phyloP scores from a whole-genome alignment of 1,140 invertebrate species.

The Pogonomyrmex barbatus region DNA sequence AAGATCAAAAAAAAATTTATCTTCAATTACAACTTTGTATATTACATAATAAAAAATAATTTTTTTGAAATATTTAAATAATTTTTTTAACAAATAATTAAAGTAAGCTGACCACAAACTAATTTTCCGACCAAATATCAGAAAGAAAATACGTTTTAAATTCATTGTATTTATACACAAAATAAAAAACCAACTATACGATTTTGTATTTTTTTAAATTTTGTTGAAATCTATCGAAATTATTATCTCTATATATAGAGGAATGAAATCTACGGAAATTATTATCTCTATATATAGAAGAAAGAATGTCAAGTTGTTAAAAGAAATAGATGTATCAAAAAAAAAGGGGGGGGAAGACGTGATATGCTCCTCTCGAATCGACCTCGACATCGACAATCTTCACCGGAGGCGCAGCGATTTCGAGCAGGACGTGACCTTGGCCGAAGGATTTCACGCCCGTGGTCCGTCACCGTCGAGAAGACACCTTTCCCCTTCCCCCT shows the following conservation, averaged over 20 bases:
- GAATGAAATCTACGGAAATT: background rate
- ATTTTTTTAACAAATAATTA: background rate
- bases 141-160: background rate
- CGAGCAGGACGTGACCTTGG: constrained; percentile 56
- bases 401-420: background rate
- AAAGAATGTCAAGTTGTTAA: background rate
- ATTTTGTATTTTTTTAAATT: too few relatives aligned
- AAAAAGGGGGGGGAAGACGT: background rate
- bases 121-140: background rate
- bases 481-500: background rate
- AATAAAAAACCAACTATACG: too few relatives aligned
- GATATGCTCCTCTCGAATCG: background rate
- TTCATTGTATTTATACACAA: background rate
- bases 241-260: background rate
- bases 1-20: background rate
- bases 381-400: background rate
- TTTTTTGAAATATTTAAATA: background rate
- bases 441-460: constrained; percentile 53
- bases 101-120: background rate
- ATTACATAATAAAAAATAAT: background rate
- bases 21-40: background rate
- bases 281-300: background rate
- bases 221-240: background rate
- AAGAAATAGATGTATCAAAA: background rate
- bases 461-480: background rate